A percentile compares a stretch with the other conserved stretches of the same genome.
Conservation (phyloP, 2,797 vertebrate species). For the Rhinogobio ventralis region DNA sequence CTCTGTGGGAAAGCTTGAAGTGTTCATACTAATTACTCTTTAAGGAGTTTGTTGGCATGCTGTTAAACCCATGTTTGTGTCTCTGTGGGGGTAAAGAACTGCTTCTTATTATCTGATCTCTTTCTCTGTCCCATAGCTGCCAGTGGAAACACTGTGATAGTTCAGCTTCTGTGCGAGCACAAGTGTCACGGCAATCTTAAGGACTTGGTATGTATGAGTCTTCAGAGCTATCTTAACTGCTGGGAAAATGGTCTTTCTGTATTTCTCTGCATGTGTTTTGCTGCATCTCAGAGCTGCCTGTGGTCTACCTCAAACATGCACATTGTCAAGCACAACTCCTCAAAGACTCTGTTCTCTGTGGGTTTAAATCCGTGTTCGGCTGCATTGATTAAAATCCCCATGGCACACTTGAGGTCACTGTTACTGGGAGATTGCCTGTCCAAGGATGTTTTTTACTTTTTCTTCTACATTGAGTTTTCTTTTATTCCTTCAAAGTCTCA, state of each 20-base stretch:
- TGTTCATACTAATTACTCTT: conserved; percentile 29
- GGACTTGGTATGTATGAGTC: conserved; percentile 85
- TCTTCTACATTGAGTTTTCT: conserved; percentile 7
- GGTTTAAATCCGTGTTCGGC: conserved; percentile 31
- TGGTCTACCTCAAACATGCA: conserved; percentile 46
- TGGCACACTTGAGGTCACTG: conserved; percentile 55
- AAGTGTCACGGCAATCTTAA: conserved; percentile 86
- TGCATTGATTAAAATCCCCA: conserved; percentile 41
- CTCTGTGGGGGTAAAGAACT: background rate
- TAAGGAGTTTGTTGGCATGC: conserved; percentile 10
- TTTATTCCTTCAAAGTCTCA: background rate
- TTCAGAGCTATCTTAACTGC: background rate
- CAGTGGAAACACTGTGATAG: conserved; percentile 82
- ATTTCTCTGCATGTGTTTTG: conserved; percentile 2
- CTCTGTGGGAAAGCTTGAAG: conserved; percentile 24
- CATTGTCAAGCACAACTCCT: conserved; percentile 34
- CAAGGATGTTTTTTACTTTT: background rate
- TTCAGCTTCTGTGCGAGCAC: conserved; percentile 89
- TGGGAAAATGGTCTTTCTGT: conserved; percentile 10
- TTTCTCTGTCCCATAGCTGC: conserved; percentile 76
- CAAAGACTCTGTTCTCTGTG: conserved; percentile 37
- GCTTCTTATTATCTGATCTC: conserved; percentile 40
- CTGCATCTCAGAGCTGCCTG: conserved; percentile 33
- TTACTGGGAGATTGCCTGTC: conserved; percentile 44
- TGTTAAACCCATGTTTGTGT: conserved; percentile 14